These are phyloP conservation scores for Salvator merianae DNA, from an alignment of 2,113 vertebrate genomes.

Conservation along the genomic window DNA sequence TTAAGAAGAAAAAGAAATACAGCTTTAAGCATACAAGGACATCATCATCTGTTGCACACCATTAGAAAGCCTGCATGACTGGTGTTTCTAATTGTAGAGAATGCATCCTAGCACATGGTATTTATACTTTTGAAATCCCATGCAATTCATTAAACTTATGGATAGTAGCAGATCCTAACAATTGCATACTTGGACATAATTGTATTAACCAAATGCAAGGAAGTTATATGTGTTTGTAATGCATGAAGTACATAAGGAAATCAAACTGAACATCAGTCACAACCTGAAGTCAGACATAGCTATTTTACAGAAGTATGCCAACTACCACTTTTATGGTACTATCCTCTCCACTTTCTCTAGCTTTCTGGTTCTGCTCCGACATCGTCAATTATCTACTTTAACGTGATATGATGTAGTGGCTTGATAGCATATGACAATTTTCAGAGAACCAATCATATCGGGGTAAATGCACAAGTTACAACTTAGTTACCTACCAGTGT, in stretches of 20 bases:
- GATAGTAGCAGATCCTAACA: background rate
- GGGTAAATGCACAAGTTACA: background rate
- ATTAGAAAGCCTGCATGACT: no score
- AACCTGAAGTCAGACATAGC: background rate
- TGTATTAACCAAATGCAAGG: background rate
- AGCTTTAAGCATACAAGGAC: no score
- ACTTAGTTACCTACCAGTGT: background rate
- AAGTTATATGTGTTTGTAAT: no score
- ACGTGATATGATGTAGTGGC: slow-evolving; percentile 8
- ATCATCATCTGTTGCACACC: no score
- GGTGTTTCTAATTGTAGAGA: no score
- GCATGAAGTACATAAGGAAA: background rate
- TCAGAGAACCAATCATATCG: background rate
- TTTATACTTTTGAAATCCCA: no score
- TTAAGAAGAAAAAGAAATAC: no score
- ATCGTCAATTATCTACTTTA: slow-evolving; percentile 16
- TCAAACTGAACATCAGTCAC: background rate
- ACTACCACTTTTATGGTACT: background rate
- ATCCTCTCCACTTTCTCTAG: slow-evolving; percentile 1
- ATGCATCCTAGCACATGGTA: no score
- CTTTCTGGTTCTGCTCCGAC: background rate
- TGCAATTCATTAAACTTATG: no score
- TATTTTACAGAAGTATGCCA: background rate
- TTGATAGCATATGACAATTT: slow-evolving; percentile 30
- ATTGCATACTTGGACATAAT: no score